Conservation (phyloP, 2,888 invertebrate species). For the Papilio demoleus region DNA sequence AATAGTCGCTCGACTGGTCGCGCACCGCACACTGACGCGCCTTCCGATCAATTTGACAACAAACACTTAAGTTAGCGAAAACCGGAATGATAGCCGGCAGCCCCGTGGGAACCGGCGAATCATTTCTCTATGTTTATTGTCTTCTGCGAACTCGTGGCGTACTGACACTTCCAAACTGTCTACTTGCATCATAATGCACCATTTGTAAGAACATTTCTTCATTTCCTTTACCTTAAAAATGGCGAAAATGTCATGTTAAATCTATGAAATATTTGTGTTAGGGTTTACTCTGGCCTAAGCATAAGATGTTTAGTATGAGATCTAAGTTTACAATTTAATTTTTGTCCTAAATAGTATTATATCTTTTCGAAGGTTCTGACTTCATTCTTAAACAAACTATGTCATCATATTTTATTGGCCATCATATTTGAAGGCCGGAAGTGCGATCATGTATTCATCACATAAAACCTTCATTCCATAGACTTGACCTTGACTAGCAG, state of each 20-base stretch:
- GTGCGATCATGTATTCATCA: constrained; percentile 55
- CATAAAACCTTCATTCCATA: constrained; percentile 42
- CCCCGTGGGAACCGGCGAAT: constrained; percentile 76
- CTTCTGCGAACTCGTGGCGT: constrained; percentile 49
- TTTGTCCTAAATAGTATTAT: background rate
- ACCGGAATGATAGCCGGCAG: constrained; percentile 75
- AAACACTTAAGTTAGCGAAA: constrained; percentile 80
- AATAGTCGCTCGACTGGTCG: constrained; percentile 79
- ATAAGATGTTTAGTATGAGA: no score
- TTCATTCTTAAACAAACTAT: constrained; percentile 42
- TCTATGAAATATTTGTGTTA: no score
- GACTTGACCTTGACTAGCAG: constrained; percentile 50
- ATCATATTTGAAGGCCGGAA: constrained; percentile 54
- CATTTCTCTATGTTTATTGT: constrained; percentile 72
- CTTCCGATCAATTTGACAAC: constrained; percentile 83
- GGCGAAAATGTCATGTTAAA: no score
- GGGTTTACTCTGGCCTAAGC: no score
- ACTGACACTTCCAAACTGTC: constrained; percentile 40
- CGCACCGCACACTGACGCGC: constrained; percentile 72
- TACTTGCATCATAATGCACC: background rate
- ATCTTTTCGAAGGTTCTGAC: constrained; percentile 15
- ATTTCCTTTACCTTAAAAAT: background rate
- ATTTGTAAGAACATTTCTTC: background rate
- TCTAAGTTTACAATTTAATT: background rate
- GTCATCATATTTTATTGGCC: constrained; percentile 33